These are phyloP conservation scores for Eucera pruinosa DNA, from an alignment of 2,888 invertebrate species.

Conservation along the genomic window DNA sequence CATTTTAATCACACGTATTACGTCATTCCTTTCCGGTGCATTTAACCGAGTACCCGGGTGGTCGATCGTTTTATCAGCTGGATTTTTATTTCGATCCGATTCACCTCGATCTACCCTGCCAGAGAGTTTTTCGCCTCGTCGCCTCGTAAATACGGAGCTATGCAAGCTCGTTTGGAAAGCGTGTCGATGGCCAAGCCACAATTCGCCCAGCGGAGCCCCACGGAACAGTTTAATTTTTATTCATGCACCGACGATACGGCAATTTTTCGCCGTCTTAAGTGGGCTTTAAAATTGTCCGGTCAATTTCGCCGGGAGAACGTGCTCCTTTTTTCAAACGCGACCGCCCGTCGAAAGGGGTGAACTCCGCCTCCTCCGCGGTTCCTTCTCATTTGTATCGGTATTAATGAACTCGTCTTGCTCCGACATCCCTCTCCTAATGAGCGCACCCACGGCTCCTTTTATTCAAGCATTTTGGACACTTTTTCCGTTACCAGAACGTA, in stretches of 20 bases:
- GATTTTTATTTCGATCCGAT: background rate
- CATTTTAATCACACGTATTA: no score
- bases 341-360: constrained; percentile 38
- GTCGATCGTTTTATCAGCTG: no score
- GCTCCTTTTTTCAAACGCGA: constrained; percentile 82
- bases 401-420: constrained; percentile 32
- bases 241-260: constrained; percentile 83
- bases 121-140: background rate
- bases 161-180: constrained; percentile 51
- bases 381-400: constrained; percentile 49
- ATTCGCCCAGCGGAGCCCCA: constrained; percentile 1
- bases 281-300: constrained; percentile 84
- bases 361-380: background rate
- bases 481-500: no score
- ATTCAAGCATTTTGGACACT: no score
- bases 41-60: no score
- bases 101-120: no score
- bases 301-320: constrained; percentile 83
- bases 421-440: constrained; percentile 6
- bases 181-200: constrained; percentile 15
- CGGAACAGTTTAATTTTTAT: constrained; percentile 81
- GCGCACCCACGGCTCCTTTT: no score
- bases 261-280: constrained; percentile 84
- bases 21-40: no score
- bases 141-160: constrained; percentile 65